Evolutionary conservation across 2,113 vertebrate genomes (phyloP).

Genomic region (Geococcyx californianus): DNA sequence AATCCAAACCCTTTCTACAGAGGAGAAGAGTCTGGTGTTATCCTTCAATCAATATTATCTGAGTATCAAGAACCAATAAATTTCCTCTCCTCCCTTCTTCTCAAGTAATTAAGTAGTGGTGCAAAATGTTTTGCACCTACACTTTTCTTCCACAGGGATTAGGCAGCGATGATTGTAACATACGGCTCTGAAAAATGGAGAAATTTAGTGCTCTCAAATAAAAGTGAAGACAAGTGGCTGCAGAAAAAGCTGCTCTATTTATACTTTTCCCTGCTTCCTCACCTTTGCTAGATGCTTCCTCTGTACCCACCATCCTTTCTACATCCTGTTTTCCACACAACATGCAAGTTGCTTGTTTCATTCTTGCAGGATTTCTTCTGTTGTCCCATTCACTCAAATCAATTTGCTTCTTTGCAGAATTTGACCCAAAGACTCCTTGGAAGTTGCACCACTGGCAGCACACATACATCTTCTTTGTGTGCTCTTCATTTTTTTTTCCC

Average conservation of each 20-base stretch:
- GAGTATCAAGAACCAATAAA: background rate
- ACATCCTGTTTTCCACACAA: background rate
- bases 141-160: background rate
- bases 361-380: background rate
- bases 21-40: background rate
- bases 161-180: background rate
- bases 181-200: background rate
- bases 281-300: background rate
- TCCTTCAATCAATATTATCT: background rate
- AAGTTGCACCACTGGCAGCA: background rate
- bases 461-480: rapidly evolving
- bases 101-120: background rate
- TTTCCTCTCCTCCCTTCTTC: background rate
- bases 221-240: background rate
- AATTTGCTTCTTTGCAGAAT: background rate
- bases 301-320: background rate
- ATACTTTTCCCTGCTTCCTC: background rate
- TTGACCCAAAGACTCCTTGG: background rate
- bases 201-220: background rate
- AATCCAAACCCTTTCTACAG: background rate
- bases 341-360: background rate
- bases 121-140: background rate
- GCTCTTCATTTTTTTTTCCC: background rate
- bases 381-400: background rate
- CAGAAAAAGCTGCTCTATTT: background rate